phyloP scores from a whole-genome alignment of 2,113 vertebrate species.

The Cyprinodon variegatus region DNA sequence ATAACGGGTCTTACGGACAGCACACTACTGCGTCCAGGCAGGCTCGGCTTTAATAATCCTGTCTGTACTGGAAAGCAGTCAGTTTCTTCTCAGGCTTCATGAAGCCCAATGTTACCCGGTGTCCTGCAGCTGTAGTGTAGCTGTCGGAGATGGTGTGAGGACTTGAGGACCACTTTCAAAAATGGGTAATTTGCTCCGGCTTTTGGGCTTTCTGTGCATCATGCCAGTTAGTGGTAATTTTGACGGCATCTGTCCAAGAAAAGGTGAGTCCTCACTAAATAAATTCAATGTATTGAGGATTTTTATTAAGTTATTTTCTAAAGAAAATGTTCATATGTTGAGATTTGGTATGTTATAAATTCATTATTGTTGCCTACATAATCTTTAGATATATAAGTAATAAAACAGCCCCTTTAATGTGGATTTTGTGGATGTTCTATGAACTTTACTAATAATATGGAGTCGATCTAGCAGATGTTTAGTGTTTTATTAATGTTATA shows the following conservation, averaged over 20 bases:
- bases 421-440: background rate
- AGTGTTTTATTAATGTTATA: background rate
- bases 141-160: slow-evolving; percentile 10
- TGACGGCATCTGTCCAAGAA: slow-evolving; percentile 61
- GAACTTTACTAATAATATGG: background rate
- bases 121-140: background rate
- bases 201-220: slow-evolving; percentile 42
- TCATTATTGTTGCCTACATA: background rate
- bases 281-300: background rate
- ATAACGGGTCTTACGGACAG: slow-evolving; percentile 61
- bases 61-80: background rate
- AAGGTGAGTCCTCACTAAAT: slow-evolving; percentile 61
- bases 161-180: slow-evolving; percentile 12
- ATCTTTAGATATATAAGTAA: background rate
- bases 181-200: slow-evolving; percentile 49
- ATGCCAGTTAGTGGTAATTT: slow-evolving; percentile 24
- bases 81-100: background rate
- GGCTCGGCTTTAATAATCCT: background rate
- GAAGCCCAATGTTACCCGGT: background rate
- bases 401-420: background rate
- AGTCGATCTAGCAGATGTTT: background rate
- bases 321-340: background rate
- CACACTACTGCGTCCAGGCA: slow-evolving; percentile 13
- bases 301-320: background rate
- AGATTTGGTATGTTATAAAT: background rate